Evolutionary conservation across 2,113 vertebrate species (phyloP).

Genomic region (Motacilla tschutschensis): DNA sequence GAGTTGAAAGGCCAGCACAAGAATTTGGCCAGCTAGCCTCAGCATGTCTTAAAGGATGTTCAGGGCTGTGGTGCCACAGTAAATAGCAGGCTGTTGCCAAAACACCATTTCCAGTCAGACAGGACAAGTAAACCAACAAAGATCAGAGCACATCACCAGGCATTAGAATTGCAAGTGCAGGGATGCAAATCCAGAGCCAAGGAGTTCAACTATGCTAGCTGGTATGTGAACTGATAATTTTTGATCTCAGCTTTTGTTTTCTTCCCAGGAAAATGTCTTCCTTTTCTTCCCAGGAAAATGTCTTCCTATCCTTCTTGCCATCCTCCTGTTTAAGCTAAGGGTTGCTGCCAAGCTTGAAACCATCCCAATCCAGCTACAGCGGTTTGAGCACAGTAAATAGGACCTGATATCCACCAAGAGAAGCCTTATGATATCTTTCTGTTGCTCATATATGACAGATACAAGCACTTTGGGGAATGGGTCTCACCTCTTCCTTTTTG

Average conservation of each 20-base stretch:
- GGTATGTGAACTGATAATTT: not conserved
- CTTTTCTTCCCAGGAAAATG: slow-evolving; percentile 7
- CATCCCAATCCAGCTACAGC: not conserved
- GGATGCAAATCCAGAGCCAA: slow-evolving; percentile 15
- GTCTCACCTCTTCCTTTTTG: not conserved
- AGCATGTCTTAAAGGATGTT: not conserved
- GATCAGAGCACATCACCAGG: slow-evolving; percentile 13
- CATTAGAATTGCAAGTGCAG: not conserved
- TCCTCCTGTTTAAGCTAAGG: not conserved
- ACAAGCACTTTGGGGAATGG: not conserved
- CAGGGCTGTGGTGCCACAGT: slow-evolving; percentile 18
- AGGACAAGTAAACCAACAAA: slow-evolving; percentile 24
- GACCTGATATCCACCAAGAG: not conserved
- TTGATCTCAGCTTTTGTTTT: slow-evolving; percentile 20
- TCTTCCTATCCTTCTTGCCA: not conserved
- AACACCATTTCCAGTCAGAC: slow-evolving; percentile 36
- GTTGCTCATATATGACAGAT: not conserved
- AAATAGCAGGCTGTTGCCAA: slow-evolving; percentile 48
- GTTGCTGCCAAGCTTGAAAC: slow-evolving; percentile 18
- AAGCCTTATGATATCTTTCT: not conserved
- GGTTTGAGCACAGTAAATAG: not conserved
- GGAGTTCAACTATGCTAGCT: not conserved
- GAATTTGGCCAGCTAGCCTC: slow-evolving; percentile 4
- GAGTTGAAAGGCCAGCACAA: not conserved
- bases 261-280: slow-evolving; percentile 1